A percentile compares a stretch with the other conserved stretches of the same genome.
Evolutionary conservation across 2,888 invertebrate genomes (phyloP).

Genomic region (Ctenicera cuprea): DNA sequence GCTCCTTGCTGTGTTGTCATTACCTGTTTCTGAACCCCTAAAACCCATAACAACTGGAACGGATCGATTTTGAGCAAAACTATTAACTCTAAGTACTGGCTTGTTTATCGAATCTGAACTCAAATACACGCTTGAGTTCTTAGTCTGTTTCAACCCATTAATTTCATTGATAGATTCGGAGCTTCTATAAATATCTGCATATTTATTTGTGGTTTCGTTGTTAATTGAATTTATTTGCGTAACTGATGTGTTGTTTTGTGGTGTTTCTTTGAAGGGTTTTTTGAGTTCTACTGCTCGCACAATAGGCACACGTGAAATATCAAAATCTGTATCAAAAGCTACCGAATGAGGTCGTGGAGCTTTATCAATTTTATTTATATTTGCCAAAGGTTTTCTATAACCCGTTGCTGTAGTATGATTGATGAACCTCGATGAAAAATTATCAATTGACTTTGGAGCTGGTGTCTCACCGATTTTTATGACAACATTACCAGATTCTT

Average conservation of each 20-base stretch:
- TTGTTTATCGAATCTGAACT: slow-evolving; percentile 58
- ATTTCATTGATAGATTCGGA: slow-evolving; percentile 48
- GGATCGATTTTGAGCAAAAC: slow-evolving; percentile 60
- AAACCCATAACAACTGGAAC: slow-evolving; percentile 70
- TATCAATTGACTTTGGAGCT: slow-evolving; percentile 43
- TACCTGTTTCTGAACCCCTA: slow-evolving; percentile 54
- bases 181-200: slow-evolving; percentile 37
- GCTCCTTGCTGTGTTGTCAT: slow-evolving; percentile 51
- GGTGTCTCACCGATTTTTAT: slow-evolving; percentile 67
- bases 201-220: slow-evolving; percentile 34
- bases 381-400: slow-evolving; percentile 67
- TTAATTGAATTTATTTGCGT: slow-evolving; percentile 49
- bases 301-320: slow-evolving; percentile 71
- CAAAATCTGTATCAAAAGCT: slow-evolving; percentile 68
- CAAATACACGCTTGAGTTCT: slow-evolving; percentile 54
- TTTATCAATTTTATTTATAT: slow-evolving; percentile 63
- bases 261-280: slow-evolving; percentile 68
- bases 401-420: slow-evolving; percentile 64
- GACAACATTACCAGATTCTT: slow-evolving; percentile 67
- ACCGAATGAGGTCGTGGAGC: slow-evolving; percentile 59
- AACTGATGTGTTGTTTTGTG: slow-evolving; percentile 45
- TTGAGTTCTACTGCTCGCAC: slow-evolving; percentile 74
- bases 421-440: slow-evolving; percentile 59
- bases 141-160: slow-evolving; percentile 49
- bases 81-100: slow-evolving; percentile 63